A percentile compares a stretch with the other conserved stretches of the same genome.
phyloP scores from a whole-genome alignment of 2,888 invertebrate genomes.

The Drosophila leonis region DNA sequence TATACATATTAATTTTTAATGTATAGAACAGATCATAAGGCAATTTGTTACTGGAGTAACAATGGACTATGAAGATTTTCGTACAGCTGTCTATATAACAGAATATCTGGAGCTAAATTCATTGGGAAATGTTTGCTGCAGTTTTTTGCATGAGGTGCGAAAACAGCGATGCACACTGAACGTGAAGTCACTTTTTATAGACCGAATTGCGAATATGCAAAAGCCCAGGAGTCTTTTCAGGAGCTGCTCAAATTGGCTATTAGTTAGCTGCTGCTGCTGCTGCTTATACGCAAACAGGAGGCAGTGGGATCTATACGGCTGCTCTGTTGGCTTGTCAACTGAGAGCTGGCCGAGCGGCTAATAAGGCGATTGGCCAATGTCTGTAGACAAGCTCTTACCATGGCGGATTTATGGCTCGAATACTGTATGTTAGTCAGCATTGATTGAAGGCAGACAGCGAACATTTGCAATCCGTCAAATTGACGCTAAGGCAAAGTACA shows the following conservation, averaged over 20 bases:
- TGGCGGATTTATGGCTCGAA: conserved; percentile 25
- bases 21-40: too few relatives aligned
- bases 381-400: conserved; percentile 1
- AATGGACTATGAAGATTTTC: too few relatives aligned
- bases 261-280: conserved; percentile 22
- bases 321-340: conserved; percentile 7
- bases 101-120: too few relatives aligned
- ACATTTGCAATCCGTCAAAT: not conserved
- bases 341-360: conserved; percentile 6
- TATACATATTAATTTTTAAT: too few relatives aligned
- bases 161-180: not conserved
- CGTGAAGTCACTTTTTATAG: conserved; percentile 28
- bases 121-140: not conserved
- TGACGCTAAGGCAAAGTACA: conserved; percentile 17
- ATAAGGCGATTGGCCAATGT: conserved; percentile 4
- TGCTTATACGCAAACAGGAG: conserved; percentile 40
- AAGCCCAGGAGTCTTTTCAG: conserved; percentile 26
- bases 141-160: conserved; percentile 9
- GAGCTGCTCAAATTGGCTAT: conserved; percentile 23
- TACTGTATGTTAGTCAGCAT: conserved; percentile 15
- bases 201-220: not conserved
- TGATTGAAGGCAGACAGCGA: conserved; percentile 15
- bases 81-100: too few relatives aligned
- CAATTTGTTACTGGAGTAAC: too few relatives aligned
- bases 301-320: conserved; percentile 23